phyloP scores from a whole-genome alignment of 2,113 vertebrate genomes.

The Xyrauchen texanus region DNA sequence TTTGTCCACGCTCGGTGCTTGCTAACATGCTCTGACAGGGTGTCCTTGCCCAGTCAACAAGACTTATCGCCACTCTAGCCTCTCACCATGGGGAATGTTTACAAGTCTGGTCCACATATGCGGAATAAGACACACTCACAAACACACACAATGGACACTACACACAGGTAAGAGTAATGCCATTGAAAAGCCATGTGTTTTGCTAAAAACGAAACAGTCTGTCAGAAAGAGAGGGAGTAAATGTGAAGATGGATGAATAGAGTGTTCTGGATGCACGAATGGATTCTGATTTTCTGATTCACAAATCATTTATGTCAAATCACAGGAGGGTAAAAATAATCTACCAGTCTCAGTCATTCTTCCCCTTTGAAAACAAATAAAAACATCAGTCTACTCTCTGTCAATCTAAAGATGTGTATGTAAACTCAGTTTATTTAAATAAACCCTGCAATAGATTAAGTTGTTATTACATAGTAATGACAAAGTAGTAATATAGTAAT shows the following conservation, averaged over 20 bases:
- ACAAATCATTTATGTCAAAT: neutral
- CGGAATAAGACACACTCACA: conserved; percentile 56
- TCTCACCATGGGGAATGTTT: conserved; percentile 63
- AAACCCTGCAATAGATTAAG: no score
- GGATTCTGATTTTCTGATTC: neutral
- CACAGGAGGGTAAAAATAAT: no score
- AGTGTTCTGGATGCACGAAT: no score
- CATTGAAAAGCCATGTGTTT: neutral
- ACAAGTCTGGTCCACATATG: conserved; percentile 65
- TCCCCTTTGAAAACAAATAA: neutral
- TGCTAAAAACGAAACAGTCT: neutral
- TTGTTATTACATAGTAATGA: no score
- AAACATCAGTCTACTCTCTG: neutral
- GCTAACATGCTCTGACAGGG: conserved; percentile 66
- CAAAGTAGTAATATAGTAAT: no score
- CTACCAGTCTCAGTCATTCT: neutral
- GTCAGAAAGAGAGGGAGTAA: neutral
- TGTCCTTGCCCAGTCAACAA: conserved; percentile 79
- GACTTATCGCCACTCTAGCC: conserved; percentile 74
- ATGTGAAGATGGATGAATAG: neutral
- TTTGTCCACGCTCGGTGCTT: conserved; percentile 37
- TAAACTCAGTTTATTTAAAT: neutral
- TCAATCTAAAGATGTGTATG: neutral
- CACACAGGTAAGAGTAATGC: conserved; percentile 34
- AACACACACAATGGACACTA: conserved; percentile 42